Evolutionary conservation across 2,797 vertebrate genomes (phyloP), one percentile per base, ranked within the genome.

Genomic region (Echeneis naucrates): DNA sequence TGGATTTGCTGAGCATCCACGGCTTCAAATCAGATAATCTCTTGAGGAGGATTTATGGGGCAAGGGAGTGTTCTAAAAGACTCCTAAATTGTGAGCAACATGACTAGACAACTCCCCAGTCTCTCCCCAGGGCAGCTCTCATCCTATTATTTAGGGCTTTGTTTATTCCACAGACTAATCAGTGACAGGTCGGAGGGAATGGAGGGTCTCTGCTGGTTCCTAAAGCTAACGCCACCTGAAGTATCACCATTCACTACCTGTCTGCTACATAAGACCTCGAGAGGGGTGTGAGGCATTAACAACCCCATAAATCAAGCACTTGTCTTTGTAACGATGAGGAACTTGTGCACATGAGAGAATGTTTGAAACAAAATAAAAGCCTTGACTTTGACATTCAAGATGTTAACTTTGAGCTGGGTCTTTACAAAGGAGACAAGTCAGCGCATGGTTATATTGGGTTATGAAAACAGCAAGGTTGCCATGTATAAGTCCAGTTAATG

Each of bases 71-170:
- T 92, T 92, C 87, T 91, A 87, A 91, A 89, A 91, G 90, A 80
- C 88, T 93, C 91, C 87, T 93, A 94, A 93, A 93, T 93, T 91
- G 89, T 91, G 85, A 90, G 88, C 83, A 88, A 92, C 92, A 90
- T 90, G 93, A 93, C 91, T 69, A 90, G 91, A 94, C 89, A 91
- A 92, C 92, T 93, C 93, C 90, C 90, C 78, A 68, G 77, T 75
- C 77, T 84, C 77, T 88, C 86, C 84, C 87, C 77, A 66, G 78
- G 87, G 89, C 82, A 81, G 84, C 86, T 83, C 90, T 86, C 82
- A 86, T 92, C 85, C 91, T 87, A 90, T 95, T 90, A 93, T 93
- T 94, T 94, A 92, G 84, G 83, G 86, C 75, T 91, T 88, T 90
- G 89, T 94, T 94, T 94, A 92, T 93, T 91, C 85, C 93, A 91